phyloP scores from a whole-genome alignment of 2,113 vertebrate genomes.

The Catharus minimus region DNA sequence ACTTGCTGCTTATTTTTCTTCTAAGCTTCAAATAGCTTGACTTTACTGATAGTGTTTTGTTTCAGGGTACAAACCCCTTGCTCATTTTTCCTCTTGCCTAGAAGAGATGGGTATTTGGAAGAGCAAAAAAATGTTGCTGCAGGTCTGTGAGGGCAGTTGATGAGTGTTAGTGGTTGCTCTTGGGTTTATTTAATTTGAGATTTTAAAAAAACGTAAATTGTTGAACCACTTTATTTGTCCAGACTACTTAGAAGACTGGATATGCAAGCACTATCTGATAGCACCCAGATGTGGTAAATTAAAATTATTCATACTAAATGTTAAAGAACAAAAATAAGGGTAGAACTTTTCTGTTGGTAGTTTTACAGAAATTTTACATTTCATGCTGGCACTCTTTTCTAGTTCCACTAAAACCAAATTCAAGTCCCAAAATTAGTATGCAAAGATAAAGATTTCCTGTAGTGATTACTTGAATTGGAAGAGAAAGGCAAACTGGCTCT shows the following conservation, averaged over 20 bases:
- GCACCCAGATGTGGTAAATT: neutral
- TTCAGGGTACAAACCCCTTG: neutral
- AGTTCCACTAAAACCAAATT: neutral
- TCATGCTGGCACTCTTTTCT: neutral
- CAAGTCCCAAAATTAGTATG: neutral
- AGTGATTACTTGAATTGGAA: constrained; percentile 2
- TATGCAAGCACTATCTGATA: neutral
- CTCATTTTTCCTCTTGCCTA: neutral
- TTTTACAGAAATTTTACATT: neutral
- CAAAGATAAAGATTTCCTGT: neutral
- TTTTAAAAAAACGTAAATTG: neutral
- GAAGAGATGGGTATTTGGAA: neutral
- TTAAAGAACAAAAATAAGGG: neutral
- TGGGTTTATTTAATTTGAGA: neutral
- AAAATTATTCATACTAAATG: neutral
- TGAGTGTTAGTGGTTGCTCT: neutral
- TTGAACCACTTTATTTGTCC: neutral
- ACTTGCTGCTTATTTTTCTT: neutral
- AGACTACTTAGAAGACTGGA: neutral
- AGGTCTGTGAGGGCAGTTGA: neutral
- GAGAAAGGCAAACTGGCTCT: neutral
- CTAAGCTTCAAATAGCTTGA: neutral
- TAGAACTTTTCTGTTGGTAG: neutral
- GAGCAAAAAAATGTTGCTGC: neutral
- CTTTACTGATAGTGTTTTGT: neutral